Conservation (phyloP, 2,797 vertebrate species). For the Pseudochromis fuscus region DNA sequence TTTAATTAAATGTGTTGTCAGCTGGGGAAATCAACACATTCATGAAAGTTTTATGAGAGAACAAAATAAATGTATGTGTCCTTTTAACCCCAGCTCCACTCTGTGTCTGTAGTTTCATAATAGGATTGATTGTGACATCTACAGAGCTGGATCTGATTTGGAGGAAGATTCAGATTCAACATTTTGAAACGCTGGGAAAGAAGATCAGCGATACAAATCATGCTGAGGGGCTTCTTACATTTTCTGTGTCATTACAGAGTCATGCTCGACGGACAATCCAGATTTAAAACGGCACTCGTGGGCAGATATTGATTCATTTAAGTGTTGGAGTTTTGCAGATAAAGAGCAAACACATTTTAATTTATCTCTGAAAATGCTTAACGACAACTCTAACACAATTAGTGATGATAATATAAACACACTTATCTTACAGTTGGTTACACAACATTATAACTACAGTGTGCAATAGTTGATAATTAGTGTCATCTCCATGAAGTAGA, state of each 20-base stretch:
- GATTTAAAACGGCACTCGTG: slow-evolving; percentile 23
- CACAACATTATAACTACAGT: background rate
- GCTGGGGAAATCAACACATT: slow-evolving; percentile 39
- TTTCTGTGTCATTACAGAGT: slow-evolving; percentile 31
- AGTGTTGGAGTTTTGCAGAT: background rate
- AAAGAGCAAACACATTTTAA: slow-evolving; percentile 6
- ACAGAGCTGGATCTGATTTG: slow-evolving; percentile 7
- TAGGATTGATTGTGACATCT: slow-evolving; percentile 11
- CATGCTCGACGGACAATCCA: background rate
- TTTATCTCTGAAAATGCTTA: slow-evolving; percentile 10
- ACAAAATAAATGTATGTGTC: background rate
- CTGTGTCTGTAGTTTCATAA: background rate
- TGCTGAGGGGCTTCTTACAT: slow-evolving; percentile 22
- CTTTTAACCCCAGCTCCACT: slow-evolving; percentile 1
- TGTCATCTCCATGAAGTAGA: background rate
- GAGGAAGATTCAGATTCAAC: background rate
- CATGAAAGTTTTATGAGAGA: background rate
- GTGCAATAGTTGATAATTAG: background rate
- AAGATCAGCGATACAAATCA: slow-evolving; percentile 10
- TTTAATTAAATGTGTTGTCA: slow-evolving; percentile 32
- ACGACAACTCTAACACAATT: background rate
- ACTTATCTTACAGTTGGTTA: background rate
- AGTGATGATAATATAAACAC: slow-evolving; percentile 9
- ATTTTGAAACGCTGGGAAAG: slow-evolving; percentile 1
- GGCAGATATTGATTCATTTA: slow-evolving; percentile 9